Conservation (phyloP, 2,888 invertebrate species). For the Masnerella sp. region DNA sequence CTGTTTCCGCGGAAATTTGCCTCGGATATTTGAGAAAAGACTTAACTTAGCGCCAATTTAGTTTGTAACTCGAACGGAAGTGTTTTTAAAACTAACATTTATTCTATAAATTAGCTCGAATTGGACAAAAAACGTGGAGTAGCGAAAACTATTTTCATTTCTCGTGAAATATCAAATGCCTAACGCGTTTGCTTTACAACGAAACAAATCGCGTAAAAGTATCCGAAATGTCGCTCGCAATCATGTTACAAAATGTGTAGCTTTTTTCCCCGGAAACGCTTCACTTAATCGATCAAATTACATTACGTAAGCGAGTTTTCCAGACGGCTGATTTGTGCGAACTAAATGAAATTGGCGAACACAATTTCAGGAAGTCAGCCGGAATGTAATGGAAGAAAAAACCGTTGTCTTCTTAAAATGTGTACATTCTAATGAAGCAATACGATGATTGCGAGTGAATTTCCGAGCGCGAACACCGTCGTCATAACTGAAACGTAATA, state of each 20-base stretch:
- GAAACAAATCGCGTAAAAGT: slow-evolving; percentile 20
- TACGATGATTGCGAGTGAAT: slow-evolving; percentile 35
- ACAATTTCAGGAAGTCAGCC: slow-evolving; percentile 35
- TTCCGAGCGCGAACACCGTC: slow-evolving; percentile 25
- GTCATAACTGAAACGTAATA: slow-evolving; percentile 33
- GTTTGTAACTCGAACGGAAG: too few species aligned
- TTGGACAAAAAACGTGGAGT: too few species aligned
- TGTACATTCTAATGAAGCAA: slow-evolving; percentile 45
- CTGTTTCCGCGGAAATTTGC: too few species aligned
- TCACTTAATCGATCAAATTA: slow-evolving; percentile 42
- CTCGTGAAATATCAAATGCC: too few species aligned
- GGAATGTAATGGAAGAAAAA: slow-evolving; percentile 35
- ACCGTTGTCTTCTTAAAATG: slow-evolving; percentile 31
- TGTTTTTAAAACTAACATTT: too few species aligned
- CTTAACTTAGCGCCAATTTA: too few species aligned
- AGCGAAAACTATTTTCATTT: too few species aligned
- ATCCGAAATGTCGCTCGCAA: slow-evolving; percentile 19
- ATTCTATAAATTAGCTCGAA: too few species aligned
- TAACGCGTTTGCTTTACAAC: too few species aligned
- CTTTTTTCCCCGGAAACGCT: slow-evolving; percentile 22
- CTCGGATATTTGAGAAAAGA: too few species aligned
- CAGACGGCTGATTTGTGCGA: slow-evolving; percentile 34
- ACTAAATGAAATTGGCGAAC: slow-evolving; percentile 40
- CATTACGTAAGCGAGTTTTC: slow-evolving; percentile 41
- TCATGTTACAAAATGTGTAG: slow-evolving; percentile 25